These are phyloP conservation scores for Sipha maydis DNA, from an alignment of 2,888 invertebrate species.

Conservation along the genomic window DNA sequence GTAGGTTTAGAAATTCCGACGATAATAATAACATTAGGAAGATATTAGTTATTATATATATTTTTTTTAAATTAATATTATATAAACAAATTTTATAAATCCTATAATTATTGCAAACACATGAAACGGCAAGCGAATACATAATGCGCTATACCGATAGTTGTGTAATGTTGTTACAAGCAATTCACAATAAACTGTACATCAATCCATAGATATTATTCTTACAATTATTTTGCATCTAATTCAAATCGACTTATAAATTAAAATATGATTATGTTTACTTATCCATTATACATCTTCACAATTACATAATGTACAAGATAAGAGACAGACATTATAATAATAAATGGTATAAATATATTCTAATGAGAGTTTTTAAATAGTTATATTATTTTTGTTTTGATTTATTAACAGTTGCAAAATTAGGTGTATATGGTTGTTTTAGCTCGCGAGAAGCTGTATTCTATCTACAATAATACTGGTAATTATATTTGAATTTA, in stretches of 20 bases:
- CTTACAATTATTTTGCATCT: background rate
- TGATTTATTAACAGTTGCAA: too few species aligned
- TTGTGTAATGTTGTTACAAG: background rate
- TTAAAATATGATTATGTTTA: background rate
- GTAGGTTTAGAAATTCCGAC: constrained; percentile 17
- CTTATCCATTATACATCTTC: background rate
- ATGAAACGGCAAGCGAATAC: constrained; percentile 41
- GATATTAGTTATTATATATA: constrained; percentile 16
- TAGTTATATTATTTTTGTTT: too few species aligned
- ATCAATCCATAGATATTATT: background rate
- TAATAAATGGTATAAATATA: too few species aligned
- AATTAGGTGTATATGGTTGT: background rate
- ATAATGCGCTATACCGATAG: background rate
- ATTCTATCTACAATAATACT: background rate
- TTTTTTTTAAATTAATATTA: constrained; percentile 8
- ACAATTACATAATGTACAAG: background rate
- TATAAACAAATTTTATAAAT: constrained; percentile 15
- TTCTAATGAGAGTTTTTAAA: too few species aligned
- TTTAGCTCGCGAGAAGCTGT: background rate
- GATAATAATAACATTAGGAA: constrained; percentile 37
- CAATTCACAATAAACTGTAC: constrained; percentile 3
- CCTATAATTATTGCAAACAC: constrained; percentile 22
- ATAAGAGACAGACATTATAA: background rate
- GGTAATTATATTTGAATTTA: background rate
- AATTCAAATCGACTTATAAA: background rate